A percentile compares a stretch with the other conserved stretches of the same genome.
These are phyloP conservation scores for Beris morrisii DNA, from an alignment of 2,888 invertebrate species.

Conservation along the genomic window DNA sequence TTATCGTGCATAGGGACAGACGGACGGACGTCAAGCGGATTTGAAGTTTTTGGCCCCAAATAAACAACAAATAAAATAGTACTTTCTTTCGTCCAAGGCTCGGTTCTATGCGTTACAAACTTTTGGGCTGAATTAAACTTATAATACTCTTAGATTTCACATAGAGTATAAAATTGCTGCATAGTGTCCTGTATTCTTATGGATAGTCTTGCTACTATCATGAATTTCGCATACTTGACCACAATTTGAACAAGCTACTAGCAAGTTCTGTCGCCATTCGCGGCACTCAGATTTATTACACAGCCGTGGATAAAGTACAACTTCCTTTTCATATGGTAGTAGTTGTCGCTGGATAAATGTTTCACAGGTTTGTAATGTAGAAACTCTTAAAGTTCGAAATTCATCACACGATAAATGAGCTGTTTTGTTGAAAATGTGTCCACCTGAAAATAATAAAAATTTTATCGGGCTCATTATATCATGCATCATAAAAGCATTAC, in stretches of 20 bases:
- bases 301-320: constrained; percentile 67
- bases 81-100: no score
- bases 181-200: no score
- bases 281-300: constrained; percentile 62
- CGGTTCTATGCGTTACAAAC: no score
- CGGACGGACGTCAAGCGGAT: no score
- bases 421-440: constrained; percentile 60
- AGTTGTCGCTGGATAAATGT: constrained; percentile 62
- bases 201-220: no score
- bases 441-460: constrained; percentile 52
- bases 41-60: no score
- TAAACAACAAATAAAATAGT: no score
- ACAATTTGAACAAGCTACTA: constrained; percentile 63
- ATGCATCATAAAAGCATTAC: constrained; percentile 45
- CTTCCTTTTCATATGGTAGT: constrained; percentile 69
- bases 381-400: constrained; percentile 66
- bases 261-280: constrained; percentile 58
- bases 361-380: constrained; percentile 64
- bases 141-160: no score
- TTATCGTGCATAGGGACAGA: no score
- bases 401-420: constrained; percentile 61
- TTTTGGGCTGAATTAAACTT: no score
- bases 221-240: constrained; percentile 56
- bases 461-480: background rate
- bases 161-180: no score